Base-by-base conservation (phyloP, 2,888 invertebrate species). In the Piscicola geometra region DNA sequence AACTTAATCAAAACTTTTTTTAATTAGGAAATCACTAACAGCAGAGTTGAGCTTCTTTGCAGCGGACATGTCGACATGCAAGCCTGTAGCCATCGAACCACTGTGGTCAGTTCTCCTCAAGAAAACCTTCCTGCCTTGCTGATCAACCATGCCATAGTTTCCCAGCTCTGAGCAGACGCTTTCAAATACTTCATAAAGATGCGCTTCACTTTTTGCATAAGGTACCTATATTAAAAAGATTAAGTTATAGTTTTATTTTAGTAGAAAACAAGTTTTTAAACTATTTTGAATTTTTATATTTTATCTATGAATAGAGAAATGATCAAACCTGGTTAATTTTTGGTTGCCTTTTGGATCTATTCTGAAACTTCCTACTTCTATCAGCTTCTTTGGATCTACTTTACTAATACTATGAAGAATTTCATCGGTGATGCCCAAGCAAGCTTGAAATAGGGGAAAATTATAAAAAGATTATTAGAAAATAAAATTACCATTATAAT, bases 321-420 rank as follows among this genome's bases (percentile, higher is more conserved):
- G 41, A 41, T 3, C 9, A 21, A 25, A 56, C 60, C 60, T 56
- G 60, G 21, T 56, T 56, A 56, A 56, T 21, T 56, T 56, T 56
- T 56, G 60, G n/a, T 56, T 56, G 21, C 60, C 60, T 25, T 56
- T 56, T 5, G 60, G 60, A 21, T 56, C 60, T 56, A 56, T 56
- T 25, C 60, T 56, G n/a, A 56, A 56, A 56, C 60, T 56, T 25
- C 60, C 60, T 18, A 56, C n/a, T 25, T 56, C 12, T 18, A 56
- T 18, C n/a, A 56, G n/a, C 60, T 56, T 56, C n/a, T 56, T 56
- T 56, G 60, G 60, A n/a, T 56, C 60, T 56, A 56, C 60, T 56
- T 56, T 5, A 18, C 25, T 56, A 25, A 56, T 56, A 25, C n/a
- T n/a, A 15, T 56, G 60, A 56, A 56, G 9, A 21, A 56, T 56